Evolutionary conservation across 2,113 vertebrate species (phyloP).

Genomic region (Tachysurus fulvidraco): DNA sequence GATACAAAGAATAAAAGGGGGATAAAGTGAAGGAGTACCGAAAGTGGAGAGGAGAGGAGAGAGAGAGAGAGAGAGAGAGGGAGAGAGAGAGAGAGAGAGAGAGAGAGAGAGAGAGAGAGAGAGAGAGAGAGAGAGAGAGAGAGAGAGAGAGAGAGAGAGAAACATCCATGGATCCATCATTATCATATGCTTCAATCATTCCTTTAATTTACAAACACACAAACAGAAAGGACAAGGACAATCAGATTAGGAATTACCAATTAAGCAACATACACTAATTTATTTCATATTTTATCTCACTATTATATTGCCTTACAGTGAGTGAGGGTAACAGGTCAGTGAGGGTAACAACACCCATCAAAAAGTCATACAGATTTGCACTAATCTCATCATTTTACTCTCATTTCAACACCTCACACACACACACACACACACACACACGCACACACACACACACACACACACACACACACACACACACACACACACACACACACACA

Average conservation of each 20-base stretch:
- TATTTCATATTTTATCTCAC: not conserved
- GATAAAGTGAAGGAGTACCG: too few relatives aligned
- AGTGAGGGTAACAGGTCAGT: not conserved
- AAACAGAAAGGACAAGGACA: constrained; percentile 25
- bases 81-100: too few relatives aligned
- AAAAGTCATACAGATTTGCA: not conserved
- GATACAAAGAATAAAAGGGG: not conserved
- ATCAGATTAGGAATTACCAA: constrained; percentile 16
- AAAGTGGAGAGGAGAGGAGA: too few relatives aligned
- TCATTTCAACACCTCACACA: not conserved
- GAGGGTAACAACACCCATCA: not conserved
- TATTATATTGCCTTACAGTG: too few relatives aligned
- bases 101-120: too few relatives aligned
- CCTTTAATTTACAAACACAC: constrained; percentile 21
- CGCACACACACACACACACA: too few relatives aligned
- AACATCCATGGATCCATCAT: constrained; percentile 8
- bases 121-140: not conserved
- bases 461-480: not conserved
- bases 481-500: not conserved
- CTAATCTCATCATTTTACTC: constrained; percentile 19
- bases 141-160: not conserved
- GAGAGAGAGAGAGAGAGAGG: too few relatives aligned
- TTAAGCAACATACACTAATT: not conserved
- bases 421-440: too few relatives aligned
- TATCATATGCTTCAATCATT: constrained; percentile 20